Conservation (phyloP, 1,140 invertebrate genomes). For the Penaeus japonicus region DNA sequence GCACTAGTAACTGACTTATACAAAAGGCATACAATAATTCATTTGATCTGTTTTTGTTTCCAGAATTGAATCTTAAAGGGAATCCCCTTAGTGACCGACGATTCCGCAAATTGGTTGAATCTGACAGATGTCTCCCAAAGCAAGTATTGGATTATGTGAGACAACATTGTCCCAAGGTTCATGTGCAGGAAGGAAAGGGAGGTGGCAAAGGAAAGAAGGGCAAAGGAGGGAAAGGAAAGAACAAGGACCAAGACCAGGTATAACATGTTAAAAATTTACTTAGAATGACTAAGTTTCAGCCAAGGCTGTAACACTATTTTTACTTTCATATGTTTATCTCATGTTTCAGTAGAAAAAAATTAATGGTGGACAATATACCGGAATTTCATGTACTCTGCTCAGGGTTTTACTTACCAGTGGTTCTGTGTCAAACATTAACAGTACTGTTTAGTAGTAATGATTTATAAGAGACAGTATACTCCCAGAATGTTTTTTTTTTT, state of each 20-base stretch:
- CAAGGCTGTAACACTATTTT: no score
- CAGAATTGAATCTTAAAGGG: constrained; percentile 71
- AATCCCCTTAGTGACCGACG: constrained; percentile 78
- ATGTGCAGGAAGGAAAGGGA: neutral
- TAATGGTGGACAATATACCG: no score
- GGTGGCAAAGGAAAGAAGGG: constrained; percentile 34
- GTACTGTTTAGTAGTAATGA: no score
- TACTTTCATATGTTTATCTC: no score
- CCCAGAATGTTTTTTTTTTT: no score
- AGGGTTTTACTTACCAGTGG: no score
- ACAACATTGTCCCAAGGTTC: constrained; percentile 66
- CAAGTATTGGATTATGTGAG: constrained; percentile 76
- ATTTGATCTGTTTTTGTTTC: neutral
- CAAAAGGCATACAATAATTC: no score
- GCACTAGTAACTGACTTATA: no score
- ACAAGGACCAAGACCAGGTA: constrained; percentile 44
- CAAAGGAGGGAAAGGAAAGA: constrained; percentile 33
- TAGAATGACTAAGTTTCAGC: neutral
- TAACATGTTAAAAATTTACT: neutral
- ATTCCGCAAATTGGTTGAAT: constrained; percentile 75
- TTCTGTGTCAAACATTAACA: no score
- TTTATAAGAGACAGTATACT: no score
- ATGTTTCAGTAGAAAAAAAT: no score
- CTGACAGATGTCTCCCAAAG: constrained; percentile 71
- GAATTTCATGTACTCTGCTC: no score